These are phyloP conservation scores for Ctenodactylus gundi DNA, from an alignment of 2,113 vertebrate genomes.

Conservation along the genomic window DNA sequence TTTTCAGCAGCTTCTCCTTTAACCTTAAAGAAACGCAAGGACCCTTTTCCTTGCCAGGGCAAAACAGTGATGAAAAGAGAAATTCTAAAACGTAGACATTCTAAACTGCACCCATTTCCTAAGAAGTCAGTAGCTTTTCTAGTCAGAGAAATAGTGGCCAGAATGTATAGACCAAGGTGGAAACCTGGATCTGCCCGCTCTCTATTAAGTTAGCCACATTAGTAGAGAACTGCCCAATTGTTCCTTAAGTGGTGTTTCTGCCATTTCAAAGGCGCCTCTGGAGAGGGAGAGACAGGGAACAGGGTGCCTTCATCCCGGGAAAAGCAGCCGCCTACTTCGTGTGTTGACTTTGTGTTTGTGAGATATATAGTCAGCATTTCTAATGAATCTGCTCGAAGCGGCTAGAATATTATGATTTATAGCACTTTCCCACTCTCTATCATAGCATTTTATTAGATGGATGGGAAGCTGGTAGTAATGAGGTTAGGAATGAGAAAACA, in stretches of 20 bases:
- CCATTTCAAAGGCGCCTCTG: slow-evolving; percentile 74
- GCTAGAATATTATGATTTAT: slow-evolving; percentile 92
- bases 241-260: slow-evolving; percentile 75
- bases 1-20: background rate
- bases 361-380: slow-evolving; percentile 89
- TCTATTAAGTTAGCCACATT: slow-evolving; percentile 67
- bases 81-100: background rate
- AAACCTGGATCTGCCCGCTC: background rate
- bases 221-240: slow-evolving; percentile 40
- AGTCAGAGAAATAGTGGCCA: background rate
- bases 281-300: slow-evolving; percentile 1
- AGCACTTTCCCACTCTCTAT: slow-evolving; percentile 87
- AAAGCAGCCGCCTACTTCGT: slow-evolving; percentile 80
- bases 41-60: background rate
- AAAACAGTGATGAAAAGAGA: background rate
- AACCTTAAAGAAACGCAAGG: background rate
- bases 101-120: background rate
- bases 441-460: slow-evolving; percentile 93
- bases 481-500: slow-evolving; percentile 92
- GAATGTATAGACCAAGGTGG: background rate
- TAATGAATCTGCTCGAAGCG: slow-evolving; percentile 88
- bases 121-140: background rate
- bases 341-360: slow-evolving; percentile 83
- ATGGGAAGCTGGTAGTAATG: slow-evolving; percentile 92
- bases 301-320: slow-evolving; percentile 61